Evolutionary conservation across 2,888 invertebrate genomes (phyloP).

Genomic region (Dryomyza anilis): DNA sequence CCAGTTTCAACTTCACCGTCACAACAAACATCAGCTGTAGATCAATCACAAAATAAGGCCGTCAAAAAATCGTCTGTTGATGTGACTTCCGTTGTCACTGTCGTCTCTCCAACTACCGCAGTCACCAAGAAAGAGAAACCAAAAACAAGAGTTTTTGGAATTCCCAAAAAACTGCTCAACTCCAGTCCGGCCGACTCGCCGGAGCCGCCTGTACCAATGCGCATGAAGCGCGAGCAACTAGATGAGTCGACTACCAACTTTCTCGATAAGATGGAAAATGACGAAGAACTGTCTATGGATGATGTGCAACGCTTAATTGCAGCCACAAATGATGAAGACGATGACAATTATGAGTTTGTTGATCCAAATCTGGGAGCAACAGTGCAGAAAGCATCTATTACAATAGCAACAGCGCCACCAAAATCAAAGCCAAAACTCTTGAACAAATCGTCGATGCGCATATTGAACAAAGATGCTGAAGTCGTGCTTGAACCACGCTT

Average conservation of each 20-base stretch:
- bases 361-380: not conserved
- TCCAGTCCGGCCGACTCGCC: conserved; percentile 30
- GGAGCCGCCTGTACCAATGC: conserved; percentile 37
- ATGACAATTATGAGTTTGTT: conserved; percentile 25
- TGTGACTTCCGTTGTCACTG: no score
- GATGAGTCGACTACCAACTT: conserved; percentile 32
- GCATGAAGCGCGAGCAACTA: conserved; percentile 31
- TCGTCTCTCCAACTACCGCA: not conserved
- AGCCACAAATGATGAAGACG: conserved; percentile 36
- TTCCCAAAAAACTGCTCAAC: conserved; percentile 41
- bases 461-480: conserved; percentile 55
- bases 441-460: conserved; percentile 56
- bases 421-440: conserved; percentile 49
- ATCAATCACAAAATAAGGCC: not conserved
- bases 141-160: conserved; percentile 37
- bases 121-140: conserved; percentile 23
- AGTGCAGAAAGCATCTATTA: not conserved
- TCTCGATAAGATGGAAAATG: conserved; percentile 49
- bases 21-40: not conserved
- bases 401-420: not conserved
- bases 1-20: conserved; percentile 7
- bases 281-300: conserved; percentile 52
- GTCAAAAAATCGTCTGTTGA: no score
- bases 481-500: conserved; percentile 51
- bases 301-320: conserved; percentile 51